Evolutionary conservation across 2,797 vertebrate genomes (phyloP), one percentile per base, ranked within the genome.

Genomic region (Crenuchus spilurus): DNA sequence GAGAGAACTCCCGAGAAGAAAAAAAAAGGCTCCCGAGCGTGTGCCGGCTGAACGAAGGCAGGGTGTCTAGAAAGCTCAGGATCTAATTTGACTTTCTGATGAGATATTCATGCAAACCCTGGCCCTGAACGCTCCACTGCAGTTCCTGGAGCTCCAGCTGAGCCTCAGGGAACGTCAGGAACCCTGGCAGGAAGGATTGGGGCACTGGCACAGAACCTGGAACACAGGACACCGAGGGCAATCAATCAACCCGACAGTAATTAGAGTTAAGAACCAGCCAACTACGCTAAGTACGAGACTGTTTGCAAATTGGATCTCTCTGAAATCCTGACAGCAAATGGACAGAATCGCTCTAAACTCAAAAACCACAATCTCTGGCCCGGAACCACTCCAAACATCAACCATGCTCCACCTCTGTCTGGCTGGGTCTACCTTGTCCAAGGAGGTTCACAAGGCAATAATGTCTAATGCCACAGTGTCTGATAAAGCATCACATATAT

Each of bases 231-330:
- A 49, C 24, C 44, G 39, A 22, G 60, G 44, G 30, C 33, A 57
- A 58, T 65, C 74, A 57, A 64, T 65, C 41, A 35, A 14, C 1
- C 6, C 28, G 51, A 57, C 26, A 54, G 42, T 69, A 16, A 75
- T 75, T 75, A 54, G 28, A 35, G 26, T 10, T 20, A 44, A 64
- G 44, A 26, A 48, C 30, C 71, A 68, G 63, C 57, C 49, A 13
- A 57, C 68, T 70, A 70, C 54, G n/a, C 13, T 10, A 57, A 55
- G n/a, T 39, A 10, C n/a, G 18, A 26, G 31, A 5, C 20, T 1
- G 35, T 11, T 39, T 41, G 13, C 18, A 13, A 41, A 61, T 31
- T 16, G 7, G 35, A 60, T 11, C 57, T 37, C 57, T 13, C 57
- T n/a, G 2, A 54, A 54, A 54, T 30, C 51, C 14, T 30, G 51